Evolutionary conservation across 2,113 vertebrate species (phyloP).

Genomic region (Halichoeres trimaculatus): DNA sequence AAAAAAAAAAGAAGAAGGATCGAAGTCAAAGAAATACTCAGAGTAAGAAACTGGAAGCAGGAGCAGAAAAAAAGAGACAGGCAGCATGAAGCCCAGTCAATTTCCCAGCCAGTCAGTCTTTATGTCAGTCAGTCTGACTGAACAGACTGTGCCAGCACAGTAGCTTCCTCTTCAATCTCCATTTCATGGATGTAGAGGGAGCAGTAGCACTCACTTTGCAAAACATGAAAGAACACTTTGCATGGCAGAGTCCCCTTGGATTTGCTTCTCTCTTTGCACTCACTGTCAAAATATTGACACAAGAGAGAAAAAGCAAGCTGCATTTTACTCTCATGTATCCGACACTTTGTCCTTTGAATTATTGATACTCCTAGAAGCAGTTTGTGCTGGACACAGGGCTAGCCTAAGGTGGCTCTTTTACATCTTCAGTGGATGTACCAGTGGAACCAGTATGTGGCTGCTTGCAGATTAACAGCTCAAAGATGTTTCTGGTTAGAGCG

Average conservation of each 20-base stretch:
- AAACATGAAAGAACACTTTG: slow-evolving; percentile 79
- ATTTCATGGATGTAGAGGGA: slow-evolving; percentile 61
- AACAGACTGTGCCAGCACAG: slow-evolving; percentile 45
- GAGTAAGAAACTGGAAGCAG: background rate
- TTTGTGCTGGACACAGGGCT: slow-evolving; percentile 39
- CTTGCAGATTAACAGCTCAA: slow-evolving; percentile 43
- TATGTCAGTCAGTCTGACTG: slow-evolving; percentile 57
- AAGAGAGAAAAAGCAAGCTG: slow-evolving; percentile 46
- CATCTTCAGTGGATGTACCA: slow-evolving; percentile 38
- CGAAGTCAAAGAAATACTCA: slow-evolving; percentile 16
- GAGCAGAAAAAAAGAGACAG: slow-evolving; percentile 20
- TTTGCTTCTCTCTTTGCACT: slow-evolving; percentile 55
- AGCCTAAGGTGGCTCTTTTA: slow-evolving; percentile 54
- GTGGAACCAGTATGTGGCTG: slow-evolving; percentile 49
- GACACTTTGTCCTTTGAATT: slow-evolving; percentile 77
- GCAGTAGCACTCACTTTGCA: slow-evolving; percentile 61
- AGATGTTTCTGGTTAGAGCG: slow-evolving; percentile 44
- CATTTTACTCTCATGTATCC: slow-evolving; percentile 64
- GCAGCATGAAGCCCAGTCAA: slow-evolving; percentile 33
- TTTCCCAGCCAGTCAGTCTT: slow-evolving; percentile 51
- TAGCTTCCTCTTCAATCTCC: slow-evolving; percentile 55
- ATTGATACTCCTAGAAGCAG: slow-evolving; percentile 57
- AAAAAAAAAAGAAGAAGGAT: slow-evolving; percentile 7
- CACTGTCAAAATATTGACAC: slow-evolving; percentile 76
- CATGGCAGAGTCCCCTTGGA: slow-evolving; percentile 59